Evolutionary conservation across 53 echinoderm and acorn worm genomes (phyloP).

Genomic region (Astropecten irregularis): DNA sequence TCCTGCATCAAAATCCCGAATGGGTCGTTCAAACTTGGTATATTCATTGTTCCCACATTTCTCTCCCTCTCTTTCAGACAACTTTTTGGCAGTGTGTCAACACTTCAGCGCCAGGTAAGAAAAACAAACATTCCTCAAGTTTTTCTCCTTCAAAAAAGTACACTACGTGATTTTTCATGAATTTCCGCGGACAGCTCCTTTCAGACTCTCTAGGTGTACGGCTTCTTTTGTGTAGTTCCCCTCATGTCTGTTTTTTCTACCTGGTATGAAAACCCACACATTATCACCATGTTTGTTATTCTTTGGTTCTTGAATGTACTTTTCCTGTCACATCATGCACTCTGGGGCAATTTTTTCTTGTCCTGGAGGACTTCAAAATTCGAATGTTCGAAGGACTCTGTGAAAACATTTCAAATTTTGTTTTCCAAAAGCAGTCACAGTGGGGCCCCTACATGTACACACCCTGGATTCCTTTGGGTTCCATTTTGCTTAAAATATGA

Average conservation of each 20-base stretch:
- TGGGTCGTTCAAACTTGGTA: not conserved
- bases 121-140: slow-evolving; percentile 20
- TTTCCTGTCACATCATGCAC: slow-evolving; percentile 17
- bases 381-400: no score
- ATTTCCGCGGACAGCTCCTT: not conserved
- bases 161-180: slow-evolving; percentile 17
- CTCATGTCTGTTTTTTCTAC: slow-evolving; percentile 35
- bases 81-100: slow-evolving; percentile 81
- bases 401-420: no score
- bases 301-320: slow-evolving; percentile 17
- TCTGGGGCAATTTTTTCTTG: not conserved
- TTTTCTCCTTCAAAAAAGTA: not conserved
- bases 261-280: not conserved
- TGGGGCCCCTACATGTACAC: no score
- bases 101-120: slow-evolving; percentile 74
- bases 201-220: not conserved
- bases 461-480: no score
- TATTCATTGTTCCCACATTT: not conserved
- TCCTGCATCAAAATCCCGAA: not conserved
- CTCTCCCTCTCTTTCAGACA: slow-evolving; percentile 47
- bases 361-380: no score
- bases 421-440: no score
- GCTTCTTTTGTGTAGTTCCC: slow-evolving; percentile 19
- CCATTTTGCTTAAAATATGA: no score
- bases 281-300: slow-evolving; percentile 52